Conservation (phyloP, 2,113 vertebrate species). For the Eudyptes chrysolophus region DNA sequence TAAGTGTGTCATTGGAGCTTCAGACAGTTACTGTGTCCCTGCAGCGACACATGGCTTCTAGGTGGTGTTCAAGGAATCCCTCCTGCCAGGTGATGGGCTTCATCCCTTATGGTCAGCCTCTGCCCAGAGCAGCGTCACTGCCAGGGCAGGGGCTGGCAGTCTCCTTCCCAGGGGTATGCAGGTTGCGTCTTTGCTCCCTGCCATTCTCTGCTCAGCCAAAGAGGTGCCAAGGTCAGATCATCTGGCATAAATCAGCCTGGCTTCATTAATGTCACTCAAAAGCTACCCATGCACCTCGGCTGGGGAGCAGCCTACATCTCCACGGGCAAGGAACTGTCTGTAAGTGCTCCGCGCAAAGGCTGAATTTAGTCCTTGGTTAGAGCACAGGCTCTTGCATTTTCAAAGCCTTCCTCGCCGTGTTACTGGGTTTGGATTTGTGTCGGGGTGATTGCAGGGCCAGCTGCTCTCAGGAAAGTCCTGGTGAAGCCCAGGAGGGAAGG, state of each 20-base stretch:
- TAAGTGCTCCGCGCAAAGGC: not conserved
- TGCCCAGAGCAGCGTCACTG: not conserved
- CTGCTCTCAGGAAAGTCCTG: not conserved
- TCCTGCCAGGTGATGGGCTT: not conserved
- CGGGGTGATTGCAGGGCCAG: not conserved
- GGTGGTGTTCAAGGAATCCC: not conserved
- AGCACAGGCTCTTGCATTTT: not conserved
- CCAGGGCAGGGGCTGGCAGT: not conserved
- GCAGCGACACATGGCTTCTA: not conserved
- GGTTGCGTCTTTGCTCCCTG: not conserved
- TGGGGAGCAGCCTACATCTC: not conserved
- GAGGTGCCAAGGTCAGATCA: not conserved
- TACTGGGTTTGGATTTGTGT: not conserved
- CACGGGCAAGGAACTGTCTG: not conserved
- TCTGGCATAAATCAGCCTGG: not conserved
- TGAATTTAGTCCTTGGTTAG: not conserved
- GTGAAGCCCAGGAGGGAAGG: not conserved
- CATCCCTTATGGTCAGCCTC: not conserved
- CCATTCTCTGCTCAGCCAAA: not conserved
- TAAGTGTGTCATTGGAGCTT: not conserved
- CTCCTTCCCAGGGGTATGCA: not conserved
- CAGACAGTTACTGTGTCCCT: not conserved
- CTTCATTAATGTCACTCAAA: not conserved
- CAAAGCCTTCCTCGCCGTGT: not conserved
- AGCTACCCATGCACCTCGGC: not conserved